These are phyloP conservation scores for Falco biarmicus DNA, from an alignment of 2,797 vertebrate genomes.

Conservation along the genomic window DNA sequence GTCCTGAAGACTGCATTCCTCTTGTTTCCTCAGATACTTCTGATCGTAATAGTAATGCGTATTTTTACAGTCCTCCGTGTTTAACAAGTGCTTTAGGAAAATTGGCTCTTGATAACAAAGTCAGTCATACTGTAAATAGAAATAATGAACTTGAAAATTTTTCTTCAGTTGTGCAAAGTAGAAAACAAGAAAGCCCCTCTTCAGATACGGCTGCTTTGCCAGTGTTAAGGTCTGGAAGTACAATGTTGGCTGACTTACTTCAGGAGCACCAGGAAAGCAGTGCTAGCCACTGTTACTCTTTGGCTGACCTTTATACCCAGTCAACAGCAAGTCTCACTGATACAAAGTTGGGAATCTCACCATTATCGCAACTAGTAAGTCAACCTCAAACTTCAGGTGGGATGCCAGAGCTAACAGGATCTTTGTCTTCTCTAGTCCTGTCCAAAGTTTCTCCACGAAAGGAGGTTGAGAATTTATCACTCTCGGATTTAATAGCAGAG, in stretches of 20 bases:
- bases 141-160: conserved; percentile 74
- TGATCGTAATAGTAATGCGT: not conserved
- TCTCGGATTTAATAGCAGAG: conserved; percentile 80
- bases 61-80: conserved; percentile 56
- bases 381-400: conserved; percentile 63
- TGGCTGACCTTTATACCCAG: conserved; percentile 70
- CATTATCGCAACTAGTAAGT: conserved; percentile 79
- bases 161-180: conserved; percentile 72
- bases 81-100: conserved; percentile 77
- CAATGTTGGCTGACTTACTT: conserved; percentile 88
- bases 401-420: conserved; percentile 77
- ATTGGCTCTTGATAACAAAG: conserved; percentile 72
- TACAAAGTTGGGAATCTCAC: conserved; percentile 64
- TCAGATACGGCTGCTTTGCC: conserved; percentile 53
- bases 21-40: conserved; percentile 42
- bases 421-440: conserved; percentile 81
- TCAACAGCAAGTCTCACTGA: conserved; percentile 40
- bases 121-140: conserved; percentile 47
- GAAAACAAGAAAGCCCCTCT: conserved; percentile 54
- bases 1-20: conserved; percentile 38
- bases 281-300: conserved; percentile 62
- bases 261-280: conserved; percentile 83
- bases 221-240: conserved; percentile 75
- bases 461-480: conserved; percentile 72
- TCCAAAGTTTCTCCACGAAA: conserved; percentile 72